Conservation (phyloP, 2,888 invertebrate genomes). For the Tiphia femorata region DNA sequence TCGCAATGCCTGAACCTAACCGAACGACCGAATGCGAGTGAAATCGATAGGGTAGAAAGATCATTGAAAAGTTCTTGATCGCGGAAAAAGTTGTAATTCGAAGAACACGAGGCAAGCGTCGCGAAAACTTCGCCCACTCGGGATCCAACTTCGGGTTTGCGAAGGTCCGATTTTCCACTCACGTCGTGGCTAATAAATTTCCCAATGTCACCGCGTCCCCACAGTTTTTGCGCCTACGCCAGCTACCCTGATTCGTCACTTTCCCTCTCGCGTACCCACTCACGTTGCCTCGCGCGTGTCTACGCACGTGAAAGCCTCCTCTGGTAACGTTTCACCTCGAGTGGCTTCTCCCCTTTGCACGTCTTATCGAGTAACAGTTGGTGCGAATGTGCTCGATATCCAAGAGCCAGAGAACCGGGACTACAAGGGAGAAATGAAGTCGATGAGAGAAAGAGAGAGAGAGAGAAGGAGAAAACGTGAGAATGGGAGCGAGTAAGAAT, state of each 20-base stretch:
- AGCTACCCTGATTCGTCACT: neutral
- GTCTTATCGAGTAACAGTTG: conserved; percentile 19
- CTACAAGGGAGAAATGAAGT: neutral
- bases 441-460: neutral
- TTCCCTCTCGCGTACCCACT: neutral
- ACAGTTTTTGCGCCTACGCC: neutral
- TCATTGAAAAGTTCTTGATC: too few relatives aligned
- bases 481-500: neutral
- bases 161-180: too few relatives aligned
- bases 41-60: too few relatives aligned
- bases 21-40: too few relatives aligned
- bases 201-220: neutral
- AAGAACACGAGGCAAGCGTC: too few relatives aligned
- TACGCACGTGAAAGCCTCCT: neutral
- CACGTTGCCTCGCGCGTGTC: neutral
- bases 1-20: too few relatives aligned
- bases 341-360: conserved; percentile 26
- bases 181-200: too few relatives aligned
- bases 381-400: too few relatives aligned
- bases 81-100: too few relatives aligned
- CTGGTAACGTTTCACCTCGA: neutral
- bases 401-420: too few relatives aligned
- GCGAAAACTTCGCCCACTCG: too few relatives aligned
- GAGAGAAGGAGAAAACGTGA: neutral
- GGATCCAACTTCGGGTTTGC: too few relatives aligned